These are phyloP conservation scores for Brachynemurus nebulosus DNA, from an alignment of 2,888 invertebrate genomes.

Conservation along the genomic window DNA sequence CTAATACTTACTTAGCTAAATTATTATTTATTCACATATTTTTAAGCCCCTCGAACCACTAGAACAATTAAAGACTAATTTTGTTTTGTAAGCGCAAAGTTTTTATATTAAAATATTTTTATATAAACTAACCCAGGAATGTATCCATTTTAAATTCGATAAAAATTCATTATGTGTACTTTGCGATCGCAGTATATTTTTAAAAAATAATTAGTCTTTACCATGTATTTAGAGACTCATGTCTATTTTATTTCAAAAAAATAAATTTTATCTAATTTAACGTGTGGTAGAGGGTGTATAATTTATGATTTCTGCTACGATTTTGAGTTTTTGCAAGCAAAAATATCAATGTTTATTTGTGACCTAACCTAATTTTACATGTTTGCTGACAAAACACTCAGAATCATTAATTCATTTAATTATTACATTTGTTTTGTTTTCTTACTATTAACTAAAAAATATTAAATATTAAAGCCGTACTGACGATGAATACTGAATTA, in stretches of 20 bases:
- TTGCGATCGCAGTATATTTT: too few relatives aligned
- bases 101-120: too few relatives aligned
- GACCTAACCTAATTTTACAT: background rate
- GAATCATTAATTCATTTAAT: background rate
- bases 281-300: background rate
- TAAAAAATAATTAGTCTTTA: background rate
- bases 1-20: constrained; percentile 25
- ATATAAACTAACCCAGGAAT: too few relatives aligned
- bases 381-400: background rate
- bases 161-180: too few relatives aligned
- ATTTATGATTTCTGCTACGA: background rate
- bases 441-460: background rate
- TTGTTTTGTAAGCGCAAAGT: too few relatives aligned
- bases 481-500: background rate
- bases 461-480: constrained; percentile 5
- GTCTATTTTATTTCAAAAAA: background rate
- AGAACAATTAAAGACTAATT: too few relatives aligned
- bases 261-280: too few relatives aligned
- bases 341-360: background rate
- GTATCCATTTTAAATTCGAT: too few relatives aligned
- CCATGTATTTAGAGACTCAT: background rate
- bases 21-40: constrained; percentile 12
- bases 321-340: background rate
- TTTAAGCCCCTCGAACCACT: constrained; percentile 1
- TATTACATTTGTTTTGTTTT: background rate